Conservation (phyloP, 2,797 vertebrate species). For the Neopelma chrysocephalum region DNA sequence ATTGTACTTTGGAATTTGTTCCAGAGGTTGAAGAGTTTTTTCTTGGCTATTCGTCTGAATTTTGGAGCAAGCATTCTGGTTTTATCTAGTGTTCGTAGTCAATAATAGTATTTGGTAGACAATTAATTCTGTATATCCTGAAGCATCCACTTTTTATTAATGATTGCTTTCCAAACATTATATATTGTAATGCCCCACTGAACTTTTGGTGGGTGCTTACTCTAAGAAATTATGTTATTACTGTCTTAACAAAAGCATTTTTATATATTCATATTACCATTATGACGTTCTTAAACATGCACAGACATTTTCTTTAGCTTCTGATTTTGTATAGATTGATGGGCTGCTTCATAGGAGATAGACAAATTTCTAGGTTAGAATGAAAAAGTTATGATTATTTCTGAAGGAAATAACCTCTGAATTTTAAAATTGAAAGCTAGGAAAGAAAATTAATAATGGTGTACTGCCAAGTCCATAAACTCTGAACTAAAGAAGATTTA, state of each 20-base stretch:
- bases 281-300: neutral
- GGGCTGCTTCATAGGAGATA: neutral
- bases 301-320: neutral
- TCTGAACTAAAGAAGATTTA: neutral
- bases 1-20: neutral
- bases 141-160: neutral
- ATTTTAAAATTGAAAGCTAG: neutral
- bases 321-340: neutral
- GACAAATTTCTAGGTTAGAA: neutral
- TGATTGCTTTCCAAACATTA: neutral
- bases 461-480: neutral
- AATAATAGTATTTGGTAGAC: neutral
- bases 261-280: neutral
- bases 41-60: neutral
- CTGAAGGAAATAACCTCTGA: neutral
- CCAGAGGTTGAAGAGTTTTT: accelerated
- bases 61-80: neutral
- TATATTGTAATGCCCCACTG: neutral
- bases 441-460: neutral
- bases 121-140: neutral
- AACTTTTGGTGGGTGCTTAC: neutral
- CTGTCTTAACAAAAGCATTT: neutral
- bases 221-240: neutral
- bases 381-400: neutral
- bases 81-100: neutral